Evolutionary conservation across 1,140 invertebrate species (phyloP).

Genomic region (Drosophila kepulauana): DNA sequence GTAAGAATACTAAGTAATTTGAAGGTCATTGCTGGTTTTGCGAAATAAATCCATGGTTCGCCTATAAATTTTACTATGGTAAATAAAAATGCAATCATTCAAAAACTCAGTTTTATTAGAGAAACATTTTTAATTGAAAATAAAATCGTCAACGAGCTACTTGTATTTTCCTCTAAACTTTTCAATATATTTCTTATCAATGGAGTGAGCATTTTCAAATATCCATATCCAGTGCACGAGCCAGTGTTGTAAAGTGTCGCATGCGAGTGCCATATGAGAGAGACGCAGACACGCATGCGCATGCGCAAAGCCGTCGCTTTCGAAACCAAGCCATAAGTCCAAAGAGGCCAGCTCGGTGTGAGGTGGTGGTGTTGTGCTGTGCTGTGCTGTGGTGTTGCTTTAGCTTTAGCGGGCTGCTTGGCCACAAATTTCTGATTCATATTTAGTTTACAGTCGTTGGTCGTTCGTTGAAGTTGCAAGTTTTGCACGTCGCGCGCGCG

Average conservation of each 20-base stretch:
- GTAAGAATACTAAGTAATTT: too few relatives aligned
- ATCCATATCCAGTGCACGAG: neutral
- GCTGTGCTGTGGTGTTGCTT: slow-evolving; percentile 3
- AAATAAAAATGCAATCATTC: too few relatives aligned
- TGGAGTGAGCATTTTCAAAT: neutral
- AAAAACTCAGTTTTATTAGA: too few relatives aligned
- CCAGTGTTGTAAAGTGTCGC: slow-evolving; percentile 39
- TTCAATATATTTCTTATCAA: slow-evolving; percentile 9
- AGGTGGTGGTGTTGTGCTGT: slow-evolving; percentile 6
- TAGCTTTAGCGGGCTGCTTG: slow-evolving; percentile 15
- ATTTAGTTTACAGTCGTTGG: slow-evolving; percentile 61
- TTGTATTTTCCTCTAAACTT: neutral
- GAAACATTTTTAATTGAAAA: too few relatives aligned
- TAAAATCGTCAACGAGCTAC: too few relatives aligned
- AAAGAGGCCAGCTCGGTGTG: slow-evolving; percentile 35
- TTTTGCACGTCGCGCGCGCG: slow-evolving; percentile 50
- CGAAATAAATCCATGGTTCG: too few relatives aligned
- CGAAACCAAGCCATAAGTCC: slow-evolving; percentile 50
- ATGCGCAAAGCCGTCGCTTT: slow-evolving; percentile 46
- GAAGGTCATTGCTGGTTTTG: too few relatives aligned
- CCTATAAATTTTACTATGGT: too few relatives aligned
- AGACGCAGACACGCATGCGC: slow-evolving; percentile 15
- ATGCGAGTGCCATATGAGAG: slow-evolving; percentile 20
- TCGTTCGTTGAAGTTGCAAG: slow-evolving; percentile 64
- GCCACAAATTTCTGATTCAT: slow-evolving; percentile 57